Conservation (phyloP, 1,140 invertebrate species). For the Trichogramma pretiosum region DNA sequence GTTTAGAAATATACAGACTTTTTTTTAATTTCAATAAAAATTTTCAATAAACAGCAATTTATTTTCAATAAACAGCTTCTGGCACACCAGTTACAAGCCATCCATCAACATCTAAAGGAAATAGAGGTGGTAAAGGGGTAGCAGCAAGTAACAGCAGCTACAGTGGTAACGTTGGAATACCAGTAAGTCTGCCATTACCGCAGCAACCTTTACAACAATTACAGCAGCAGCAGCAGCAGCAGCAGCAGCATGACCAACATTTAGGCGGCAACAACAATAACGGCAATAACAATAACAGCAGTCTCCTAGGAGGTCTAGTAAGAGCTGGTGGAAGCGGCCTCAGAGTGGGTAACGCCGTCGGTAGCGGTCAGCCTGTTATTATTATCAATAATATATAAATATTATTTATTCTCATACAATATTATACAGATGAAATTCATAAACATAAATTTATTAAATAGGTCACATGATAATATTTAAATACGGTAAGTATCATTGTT, state of each 20-base stretch:
- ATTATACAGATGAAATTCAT: too few relatives aligned
- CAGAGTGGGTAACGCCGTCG: slow-evolving; percentile 48
- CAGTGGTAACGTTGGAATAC: too few relatives aligned
- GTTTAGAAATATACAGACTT: too few relatives aligned
- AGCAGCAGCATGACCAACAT: neutral
- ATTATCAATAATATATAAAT: too few relatives aligned
- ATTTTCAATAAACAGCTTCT: too few relatives aligned
- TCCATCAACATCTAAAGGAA: slow-evolving; percentile 40
- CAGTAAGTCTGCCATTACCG: slow-evolving; percentile 6
- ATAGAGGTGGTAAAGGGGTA: too few relatives aligned
- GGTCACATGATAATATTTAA: too few relatives aligned
- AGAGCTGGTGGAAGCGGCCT: slow-evolving; percentile 42
- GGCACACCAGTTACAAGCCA: slow-evolving; percentile 33
- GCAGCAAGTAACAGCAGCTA: neutral
- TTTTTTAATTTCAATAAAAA: too few relatives aligned
- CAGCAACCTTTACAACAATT: slow-evolving; percentile 4
- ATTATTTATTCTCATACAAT: too few relatives aligned
- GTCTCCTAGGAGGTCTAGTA: slow-evolving; percentile 31
- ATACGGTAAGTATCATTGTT: too few relatives aligned
- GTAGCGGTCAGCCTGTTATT: slow-evolving; percentile 33
- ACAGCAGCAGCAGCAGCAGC: slow-evolving; percentile 2
- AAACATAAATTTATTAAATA: too few relatives aligned
- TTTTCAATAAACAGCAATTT: too few relatives aligned
- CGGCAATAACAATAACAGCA: neutral
- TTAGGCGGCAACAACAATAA: neutral